Conservation (phyloP, 35 echinoderm and acorn worm species). For the Patiria miniata region DNA sequence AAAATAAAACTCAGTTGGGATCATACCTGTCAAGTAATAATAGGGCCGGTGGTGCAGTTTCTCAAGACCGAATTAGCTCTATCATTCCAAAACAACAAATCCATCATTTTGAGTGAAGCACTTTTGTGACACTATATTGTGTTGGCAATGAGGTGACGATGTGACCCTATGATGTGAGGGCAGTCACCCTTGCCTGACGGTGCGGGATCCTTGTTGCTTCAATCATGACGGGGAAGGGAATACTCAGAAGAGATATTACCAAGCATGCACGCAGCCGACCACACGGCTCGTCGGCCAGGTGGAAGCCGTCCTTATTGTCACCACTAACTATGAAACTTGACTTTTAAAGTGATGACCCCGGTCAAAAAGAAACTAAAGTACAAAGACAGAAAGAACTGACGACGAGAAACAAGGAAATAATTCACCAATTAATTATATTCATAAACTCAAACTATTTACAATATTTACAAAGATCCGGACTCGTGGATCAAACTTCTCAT, state of each 20-base stretch:
- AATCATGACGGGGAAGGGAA: background rate
- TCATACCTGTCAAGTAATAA: too few relatives aligned
- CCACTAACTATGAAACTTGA: too few relatives aligned
- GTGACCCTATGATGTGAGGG: background rate
- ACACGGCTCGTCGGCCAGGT: background rate
- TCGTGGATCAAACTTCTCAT: too few relatives aligned
- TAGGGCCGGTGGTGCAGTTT: background rate
- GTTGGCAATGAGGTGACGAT: background rate
- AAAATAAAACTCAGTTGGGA: background rate
- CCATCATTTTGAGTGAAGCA: background rate
- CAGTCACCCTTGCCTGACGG: background rate
- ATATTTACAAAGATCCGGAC: too few relatives aligned
- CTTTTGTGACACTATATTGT: conserved; percentile 7
- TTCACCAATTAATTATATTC: too few relatives aligned
- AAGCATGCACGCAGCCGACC: too few relatives aligned
- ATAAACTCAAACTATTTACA: too few relatives aligned
- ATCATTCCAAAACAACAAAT: conserved; percentile 1
- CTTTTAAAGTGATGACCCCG: too few relatives aligned
- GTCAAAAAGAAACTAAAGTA: too few relatives aligned
- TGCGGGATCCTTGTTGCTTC: background rate
- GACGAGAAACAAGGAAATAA: too few relatives aligned
- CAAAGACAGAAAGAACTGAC: too few relatives aligned
- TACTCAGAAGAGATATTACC: background rate
- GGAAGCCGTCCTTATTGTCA: background rate
- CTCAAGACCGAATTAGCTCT: background rate